Evolutionary conservation across 2,888 invertebrate species (phyloP).

Genomic region (Pimpla rufipes): DNA sequence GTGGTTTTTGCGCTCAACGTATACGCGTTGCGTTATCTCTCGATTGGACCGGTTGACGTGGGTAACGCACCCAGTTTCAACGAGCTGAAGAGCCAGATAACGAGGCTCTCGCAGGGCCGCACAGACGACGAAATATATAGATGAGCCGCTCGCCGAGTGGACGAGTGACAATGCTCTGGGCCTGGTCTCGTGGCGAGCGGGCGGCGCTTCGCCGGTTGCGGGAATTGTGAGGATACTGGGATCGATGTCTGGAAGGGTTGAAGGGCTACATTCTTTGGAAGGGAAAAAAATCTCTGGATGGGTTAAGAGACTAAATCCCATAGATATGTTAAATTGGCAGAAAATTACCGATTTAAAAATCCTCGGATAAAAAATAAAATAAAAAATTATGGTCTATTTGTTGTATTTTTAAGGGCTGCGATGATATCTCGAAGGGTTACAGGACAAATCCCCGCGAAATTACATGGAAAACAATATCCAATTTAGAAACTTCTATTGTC

Average conservation of each 20-base stretch:
- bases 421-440: too few species aligned
- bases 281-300: neutral
- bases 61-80: conserved; percentile 57
- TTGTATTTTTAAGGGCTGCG: too few species aligned
- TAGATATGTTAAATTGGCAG: too few species aligned
- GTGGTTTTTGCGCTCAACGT: conserved; percentile 16
- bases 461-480: too few species aligned
- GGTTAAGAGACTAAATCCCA: neutral
- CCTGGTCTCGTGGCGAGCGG: conserved; percentile 8
- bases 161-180: neutral
- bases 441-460: too few species aligned
- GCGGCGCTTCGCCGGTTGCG: neutral
- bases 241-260: neutral
- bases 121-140: conserved; percentile 14
- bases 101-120: conserved; percentile 58
- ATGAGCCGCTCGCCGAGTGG: conserved; percentile 35
- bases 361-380: too few species aligned
- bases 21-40: conserved; percentile 77
- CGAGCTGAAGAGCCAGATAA: conserved; percentile 68
- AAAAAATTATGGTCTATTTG: too few species aligned
- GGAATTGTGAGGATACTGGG: neutral
- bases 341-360: too few species aligned
- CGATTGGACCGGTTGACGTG: conserved; percentile 73
- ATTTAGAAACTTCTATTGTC: too few species aligned
- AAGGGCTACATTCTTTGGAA: neutral